Evolutionary conservation across 35 echinoderm and acorn worm species (phyloP).

Genomic region (Ptychodera flava): DNA sequence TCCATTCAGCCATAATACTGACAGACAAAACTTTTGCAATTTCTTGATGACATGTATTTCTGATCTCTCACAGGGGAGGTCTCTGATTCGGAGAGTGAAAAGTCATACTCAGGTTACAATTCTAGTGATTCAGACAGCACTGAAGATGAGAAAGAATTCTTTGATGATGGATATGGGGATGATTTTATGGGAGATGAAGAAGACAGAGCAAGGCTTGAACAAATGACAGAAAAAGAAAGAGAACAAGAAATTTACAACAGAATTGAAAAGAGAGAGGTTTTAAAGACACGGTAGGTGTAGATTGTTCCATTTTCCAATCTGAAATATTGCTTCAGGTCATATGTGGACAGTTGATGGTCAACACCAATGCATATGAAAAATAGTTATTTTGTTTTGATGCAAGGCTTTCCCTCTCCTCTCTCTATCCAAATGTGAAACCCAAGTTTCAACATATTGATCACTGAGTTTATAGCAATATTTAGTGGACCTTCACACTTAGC

Average conservation of each 20-base stretch:
- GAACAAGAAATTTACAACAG: constrained; percentile 93
- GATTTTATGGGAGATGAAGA: constrained; percentile 90
- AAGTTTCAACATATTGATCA: no score
- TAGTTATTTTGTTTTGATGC: no score
- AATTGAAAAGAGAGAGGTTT: constrained; percentile 84
- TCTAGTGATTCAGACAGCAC: constrained; percentile 35
- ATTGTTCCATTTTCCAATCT: no score
- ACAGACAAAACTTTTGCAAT: no score
- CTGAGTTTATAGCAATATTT: no score
- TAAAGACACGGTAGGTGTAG: constrained; percentile 80
- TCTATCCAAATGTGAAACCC: no score
- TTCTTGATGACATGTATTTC: no score
- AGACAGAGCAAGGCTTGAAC: constrained; percentile 66
- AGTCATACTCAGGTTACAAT: constrained; percentile 9
- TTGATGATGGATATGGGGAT: constrained; percentile 88
- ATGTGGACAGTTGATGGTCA: background rate
- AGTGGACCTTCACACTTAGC: no score
- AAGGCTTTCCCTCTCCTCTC: no score
- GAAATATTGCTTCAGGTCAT: no score
- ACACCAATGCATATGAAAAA: no score
- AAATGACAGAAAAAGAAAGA: constrained; percentile 94
- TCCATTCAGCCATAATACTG: no score
- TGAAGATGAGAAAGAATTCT: constrained; percentile 46
- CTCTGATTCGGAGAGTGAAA: constrained; percentile 70
- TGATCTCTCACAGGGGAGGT: constrained; percentile 66